Percentiles rank a stretch among this genome's conserved stretches.
These are phyloP conservation scores for Volucella inflata DNA, from an alignment of 2,888 invertebrate species.

Conservation along the genomic window DNA sequence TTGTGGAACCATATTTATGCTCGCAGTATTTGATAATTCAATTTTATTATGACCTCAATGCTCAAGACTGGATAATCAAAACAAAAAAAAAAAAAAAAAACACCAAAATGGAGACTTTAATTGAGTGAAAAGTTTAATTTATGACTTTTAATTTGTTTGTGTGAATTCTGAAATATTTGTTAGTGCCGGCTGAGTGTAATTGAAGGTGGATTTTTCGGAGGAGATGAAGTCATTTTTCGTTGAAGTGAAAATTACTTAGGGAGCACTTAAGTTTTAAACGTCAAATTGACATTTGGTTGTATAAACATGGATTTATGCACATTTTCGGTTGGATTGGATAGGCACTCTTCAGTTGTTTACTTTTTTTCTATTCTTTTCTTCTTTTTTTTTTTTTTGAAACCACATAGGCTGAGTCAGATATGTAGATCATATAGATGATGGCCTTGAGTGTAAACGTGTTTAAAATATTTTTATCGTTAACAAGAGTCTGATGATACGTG, in stretches of 20 bases:
- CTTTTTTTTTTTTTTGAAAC: too few species aligned
- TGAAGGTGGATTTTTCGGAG: constrained; percentile 9
- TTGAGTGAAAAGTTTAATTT: constrained; percentile 26
- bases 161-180: background rate
- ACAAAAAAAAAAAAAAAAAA: background rate
- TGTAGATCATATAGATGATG: too few species aligned
- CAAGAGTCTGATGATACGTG: too few species aligned
- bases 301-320: background rate
- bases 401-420: too few species aligned
- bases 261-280: constrained; percentile 16
- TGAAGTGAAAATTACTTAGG: constrained; percentile 12
- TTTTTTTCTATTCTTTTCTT: too few species aligned
- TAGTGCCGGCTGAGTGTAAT: background rate
- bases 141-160: constrained; percentile 14
- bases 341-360: background rate
- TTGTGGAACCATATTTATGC: constrained; percentile 1
- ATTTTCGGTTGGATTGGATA: background rate
- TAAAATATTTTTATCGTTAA: too few species aligned
- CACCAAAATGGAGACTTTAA: constrained; percentile 10
- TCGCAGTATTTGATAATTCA: constrained; percentile 8
- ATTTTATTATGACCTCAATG: constrained; percentile 41
- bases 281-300: constrained; percentile 7
- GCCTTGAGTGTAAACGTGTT: too few species aligned
- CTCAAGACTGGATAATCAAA: constrained; percentile 31
- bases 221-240: background rate